Conservation (phyloP, 1,140 invertebrate genomes). For the Cydia amplana region DNA sequence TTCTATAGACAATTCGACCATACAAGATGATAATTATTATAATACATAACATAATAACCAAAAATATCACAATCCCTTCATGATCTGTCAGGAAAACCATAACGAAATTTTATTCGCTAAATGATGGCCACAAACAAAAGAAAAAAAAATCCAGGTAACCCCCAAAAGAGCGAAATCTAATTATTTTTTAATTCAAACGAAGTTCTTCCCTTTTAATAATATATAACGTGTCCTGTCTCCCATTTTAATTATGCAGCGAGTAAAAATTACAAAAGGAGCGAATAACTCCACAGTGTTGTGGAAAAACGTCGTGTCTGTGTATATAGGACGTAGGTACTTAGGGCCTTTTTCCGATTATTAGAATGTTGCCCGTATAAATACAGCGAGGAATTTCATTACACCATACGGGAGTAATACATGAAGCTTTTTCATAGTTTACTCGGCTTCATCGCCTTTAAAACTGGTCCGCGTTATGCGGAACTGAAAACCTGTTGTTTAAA, state of each 20-base stretch:
- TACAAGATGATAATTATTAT: no score
- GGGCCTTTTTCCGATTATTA: not conserved
- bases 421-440: slow-evolving; percentile 25
- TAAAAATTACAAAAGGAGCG: slow-evolving; percentile 30
- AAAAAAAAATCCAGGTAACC: not conserved
- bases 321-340: not conserved
- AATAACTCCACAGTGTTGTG: not conserved
- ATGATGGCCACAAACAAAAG: not conserved
- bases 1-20: no score
- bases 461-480: slow-evolving; percentile 3
- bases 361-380: slow-evolving; percentile 14
- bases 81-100: not conserved
- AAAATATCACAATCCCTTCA: not conserved
- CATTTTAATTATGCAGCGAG: slow-evolving; percentile 30
- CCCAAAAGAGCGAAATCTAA: not conserved
- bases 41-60: not conserved
- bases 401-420: slow-evolving; percentile 7
- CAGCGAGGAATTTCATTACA: slow-evolving; percentile 19
- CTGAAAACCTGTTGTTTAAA: not conserved
- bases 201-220: slow-evolving; percentile 12
- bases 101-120: not conserved
- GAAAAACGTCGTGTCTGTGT: not conserved
- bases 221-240: slow-evolving; percentile 20
- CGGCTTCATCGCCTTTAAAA: slow-evolving; percentile 8
- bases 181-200: slow-evolving; percentile 17